These are phyloP conservation scores for Noctilio leporinus DNA, from an alignment of 2,113 vertebrate species.

Conservation along the genomic window DNA sequence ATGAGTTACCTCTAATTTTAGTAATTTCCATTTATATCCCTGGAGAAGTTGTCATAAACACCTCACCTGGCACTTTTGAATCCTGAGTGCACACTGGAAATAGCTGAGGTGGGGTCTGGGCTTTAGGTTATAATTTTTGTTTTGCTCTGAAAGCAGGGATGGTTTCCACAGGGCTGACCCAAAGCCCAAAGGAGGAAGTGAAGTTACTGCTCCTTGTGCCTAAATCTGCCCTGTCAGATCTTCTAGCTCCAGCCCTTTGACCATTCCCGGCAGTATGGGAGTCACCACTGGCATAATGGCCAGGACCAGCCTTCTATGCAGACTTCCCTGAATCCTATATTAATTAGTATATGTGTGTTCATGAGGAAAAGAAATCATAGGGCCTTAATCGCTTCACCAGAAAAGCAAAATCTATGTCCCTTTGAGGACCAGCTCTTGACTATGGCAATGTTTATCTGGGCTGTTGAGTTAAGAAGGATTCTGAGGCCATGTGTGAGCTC, in stretches of 20 bases:
- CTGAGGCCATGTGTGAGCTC: neutral
- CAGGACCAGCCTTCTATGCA: neutral
- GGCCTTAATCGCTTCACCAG: neutral
- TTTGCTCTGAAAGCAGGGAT: neutral
- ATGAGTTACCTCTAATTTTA: conserved; percentile 62
- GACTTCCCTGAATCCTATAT: neutral
- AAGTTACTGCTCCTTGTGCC: neutral
- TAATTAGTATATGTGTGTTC: neutral
- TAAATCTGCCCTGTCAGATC: neutral
- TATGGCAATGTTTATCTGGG: neutral
- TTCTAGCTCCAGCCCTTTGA: neutral
- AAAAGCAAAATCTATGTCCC: neutral
- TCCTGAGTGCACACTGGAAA: conserved; percentile 52
- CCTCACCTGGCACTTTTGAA: conserved; percentile 27
- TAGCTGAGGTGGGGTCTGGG: conserved; percentile 50
- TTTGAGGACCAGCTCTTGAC: neutral
- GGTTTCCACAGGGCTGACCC: neutral
- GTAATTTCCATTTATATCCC: conserved; percentile 58
- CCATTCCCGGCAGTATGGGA: accelerated
- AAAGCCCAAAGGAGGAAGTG: neutral
- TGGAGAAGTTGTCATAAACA: conserved; percentile 63
- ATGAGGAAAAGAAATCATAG: neutral
- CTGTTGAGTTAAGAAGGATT: neutral
- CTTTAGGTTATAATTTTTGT: conserved; percentile 53
- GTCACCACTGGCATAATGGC: neutral